Percentiles rank a stretch among this genome's conserved stretches.
Conservation (phyloP, 2,888 invertebrate genomes). For the Exocentrus adspersus region DNA sequence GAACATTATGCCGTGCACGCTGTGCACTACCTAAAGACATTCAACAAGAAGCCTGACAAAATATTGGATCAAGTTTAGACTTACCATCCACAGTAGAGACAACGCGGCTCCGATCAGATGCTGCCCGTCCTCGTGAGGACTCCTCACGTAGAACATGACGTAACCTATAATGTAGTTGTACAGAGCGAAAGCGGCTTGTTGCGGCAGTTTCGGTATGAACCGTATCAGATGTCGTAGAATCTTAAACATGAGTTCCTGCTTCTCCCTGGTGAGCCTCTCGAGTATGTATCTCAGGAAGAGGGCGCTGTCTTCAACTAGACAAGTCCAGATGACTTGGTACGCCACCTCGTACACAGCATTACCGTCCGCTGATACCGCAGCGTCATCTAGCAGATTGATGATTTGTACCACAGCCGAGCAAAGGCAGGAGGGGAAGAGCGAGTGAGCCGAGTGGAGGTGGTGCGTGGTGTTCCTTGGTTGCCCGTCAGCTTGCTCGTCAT, state of each 20-base stretch:
- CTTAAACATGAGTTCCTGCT: conserved; percentile 95
- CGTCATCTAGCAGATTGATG: conserved; percentile 93
- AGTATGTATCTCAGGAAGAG: conserved; percentile 95
- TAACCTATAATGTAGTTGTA: conserved; percentile 99
- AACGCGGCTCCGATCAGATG: conserved; percentile 94
- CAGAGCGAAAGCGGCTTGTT: conserved; percentile 96
- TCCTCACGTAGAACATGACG: conserved; percentile 98
- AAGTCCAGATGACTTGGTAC: conserved; percentile 97
- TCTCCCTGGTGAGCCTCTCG: conserved; percentile 92
- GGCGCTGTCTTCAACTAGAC: conserved; percentile 88
- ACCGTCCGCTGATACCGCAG: conserved; percentile 93
- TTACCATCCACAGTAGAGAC: conserved; percentile 95
- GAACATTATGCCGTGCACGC: conserved; percentile 98
- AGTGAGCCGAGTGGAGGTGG: conserved; percentile 91
- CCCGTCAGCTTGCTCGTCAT: conserved; percentile 68
- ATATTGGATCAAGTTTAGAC: conserved; percentile 27
- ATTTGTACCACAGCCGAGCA: conserved; percentile 97
- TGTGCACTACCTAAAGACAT: conserved; percentile 85
- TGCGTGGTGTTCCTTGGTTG: conserved; percentile 80
- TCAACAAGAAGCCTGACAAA: neutral
- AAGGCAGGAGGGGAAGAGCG: conserved; percentile 95
- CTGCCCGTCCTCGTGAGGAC: conserved; percentile 95
- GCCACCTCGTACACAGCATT: conserved; percentile 97
- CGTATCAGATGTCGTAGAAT: conserved; percentile 89
- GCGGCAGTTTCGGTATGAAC: conserved; percentile 91